Conservation (phyloP, 2,797 vertebrate genomes). For the Xenopus petersii region DNA sequence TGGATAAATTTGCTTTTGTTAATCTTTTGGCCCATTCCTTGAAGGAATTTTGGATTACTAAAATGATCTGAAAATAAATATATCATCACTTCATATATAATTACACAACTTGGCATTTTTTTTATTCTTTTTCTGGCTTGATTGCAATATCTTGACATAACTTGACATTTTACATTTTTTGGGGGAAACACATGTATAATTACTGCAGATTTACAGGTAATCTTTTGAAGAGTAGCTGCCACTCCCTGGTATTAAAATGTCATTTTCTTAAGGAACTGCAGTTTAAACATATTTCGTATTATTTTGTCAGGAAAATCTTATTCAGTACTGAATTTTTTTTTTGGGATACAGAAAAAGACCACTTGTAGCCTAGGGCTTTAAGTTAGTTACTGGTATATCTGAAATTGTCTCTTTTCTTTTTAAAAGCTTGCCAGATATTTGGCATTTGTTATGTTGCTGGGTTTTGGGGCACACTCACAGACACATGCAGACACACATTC, state of each 20-base stretch:
- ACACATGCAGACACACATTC: too few species aligned
- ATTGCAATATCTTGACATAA: conserved; percentile 9
- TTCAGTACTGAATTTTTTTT: too few species aligned
- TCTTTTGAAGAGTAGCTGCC: conserved; percentile 14
- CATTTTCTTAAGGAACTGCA: conserved; percentile 7
- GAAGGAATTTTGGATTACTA: conserved; percentile 5
- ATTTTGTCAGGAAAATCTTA: too few species aligned
- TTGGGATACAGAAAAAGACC: too few species aligned
- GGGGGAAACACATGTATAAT: conserved; percentile 21
- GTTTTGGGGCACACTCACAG: too few species aligned
- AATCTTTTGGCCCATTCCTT: conserved; percentile 14
- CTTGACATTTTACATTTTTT: conserved; percentile 10
- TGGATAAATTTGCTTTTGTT: background rate
- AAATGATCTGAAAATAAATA: background rate
- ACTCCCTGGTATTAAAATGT: conserved; percentile 30
- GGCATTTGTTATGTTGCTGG: too few species aligned
- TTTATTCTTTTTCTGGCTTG: background rate
- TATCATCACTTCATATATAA: background rate
- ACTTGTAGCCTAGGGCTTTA: too few species aligned
- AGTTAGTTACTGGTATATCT: too few species aligned
- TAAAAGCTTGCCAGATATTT: too few species aligned
- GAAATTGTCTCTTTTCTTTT: too few species aligned
- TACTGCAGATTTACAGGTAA: conserved; percentile 23
- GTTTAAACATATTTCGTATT: background rate
- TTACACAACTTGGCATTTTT: conserved; percentile 13